Conservation (phyloP, 2,113 vertebrate species). For the Hippolais icterina region DNA sequence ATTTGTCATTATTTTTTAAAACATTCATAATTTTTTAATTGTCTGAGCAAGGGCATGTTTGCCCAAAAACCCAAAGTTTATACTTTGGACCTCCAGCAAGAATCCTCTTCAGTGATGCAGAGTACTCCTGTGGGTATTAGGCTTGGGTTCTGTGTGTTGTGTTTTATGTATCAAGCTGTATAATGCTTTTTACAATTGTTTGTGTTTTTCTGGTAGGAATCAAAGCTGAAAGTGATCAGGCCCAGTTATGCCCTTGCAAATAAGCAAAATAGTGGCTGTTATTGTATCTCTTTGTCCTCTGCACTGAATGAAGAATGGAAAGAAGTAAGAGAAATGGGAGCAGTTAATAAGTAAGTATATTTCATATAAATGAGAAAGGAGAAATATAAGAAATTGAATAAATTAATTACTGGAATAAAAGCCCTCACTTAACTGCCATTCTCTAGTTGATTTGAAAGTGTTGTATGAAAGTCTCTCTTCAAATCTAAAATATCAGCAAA, state of each 20-base stretch:
- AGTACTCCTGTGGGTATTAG: background rate
- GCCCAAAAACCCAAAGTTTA: background rate
- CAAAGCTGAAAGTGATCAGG: constrained; percentile 44
- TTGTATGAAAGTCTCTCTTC: background rate
- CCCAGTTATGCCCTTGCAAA: constrained; percentile 83
- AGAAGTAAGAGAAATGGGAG: constrained; percentile 78
- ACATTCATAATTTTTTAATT: background rate
- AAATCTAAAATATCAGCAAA: background rate
- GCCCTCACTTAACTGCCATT: background rate
- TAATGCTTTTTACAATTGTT: background rate
- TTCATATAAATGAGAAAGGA: background rate
- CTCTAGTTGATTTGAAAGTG: background rate
- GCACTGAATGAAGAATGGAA: constrained; percentile 78
- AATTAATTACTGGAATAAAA: background rate
- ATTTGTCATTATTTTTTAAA: background rate
- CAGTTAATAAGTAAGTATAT: constrained; percentile 80
- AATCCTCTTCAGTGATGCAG: background rate
- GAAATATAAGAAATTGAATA: background rate
- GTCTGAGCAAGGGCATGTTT: background rate
- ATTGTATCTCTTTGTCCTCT: constrained; percentile 79
- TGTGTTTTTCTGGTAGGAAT: constrained; percentile 55
- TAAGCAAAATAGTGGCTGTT: constrained; percentile 75
- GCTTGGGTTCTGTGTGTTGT: background rate
- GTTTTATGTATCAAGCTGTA: background rate
- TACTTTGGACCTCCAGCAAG: background rate